Evolutionary conservation across 2,113 vertebrate genomes (phyloP).

Genomic region (Pteronura brasiliensis): DNA sequence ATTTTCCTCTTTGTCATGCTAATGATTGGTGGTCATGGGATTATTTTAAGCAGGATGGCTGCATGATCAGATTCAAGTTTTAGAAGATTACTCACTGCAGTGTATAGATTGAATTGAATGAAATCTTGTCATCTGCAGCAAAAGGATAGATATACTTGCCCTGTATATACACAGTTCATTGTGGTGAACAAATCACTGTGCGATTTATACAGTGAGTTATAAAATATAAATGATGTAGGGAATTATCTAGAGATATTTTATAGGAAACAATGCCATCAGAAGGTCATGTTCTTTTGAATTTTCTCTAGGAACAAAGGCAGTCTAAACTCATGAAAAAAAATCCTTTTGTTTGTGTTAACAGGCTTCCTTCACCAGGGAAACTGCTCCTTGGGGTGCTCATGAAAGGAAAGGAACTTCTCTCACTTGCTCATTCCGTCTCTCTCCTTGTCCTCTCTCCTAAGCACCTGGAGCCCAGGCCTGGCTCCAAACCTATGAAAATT

Average conservation of each 20-base stretch:
- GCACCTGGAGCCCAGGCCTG: background rate
- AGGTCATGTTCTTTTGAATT: background rate
- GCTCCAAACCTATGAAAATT: background rate
- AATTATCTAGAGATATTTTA: background rate
- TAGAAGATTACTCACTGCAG: background rate
- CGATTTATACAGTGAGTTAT: background rate
- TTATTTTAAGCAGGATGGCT: background rate
- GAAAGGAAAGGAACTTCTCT: background rate
- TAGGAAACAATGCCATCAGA: background rate
- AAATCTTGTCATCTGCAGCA: background rate
- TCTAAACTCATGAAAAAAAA: background rate
- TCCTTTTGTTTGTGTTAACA: conserved; percentile 53
- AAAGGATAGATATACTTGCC: background rate
- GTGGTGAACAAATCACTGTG: background rate
- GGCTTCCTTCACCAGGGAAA: conserved; percentile 59
- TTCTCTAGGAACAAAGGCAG: background rate
- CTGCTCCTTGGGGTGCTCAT: background rate
- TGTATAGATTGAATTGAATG: background rate
- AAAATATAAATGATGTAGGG: background rate
- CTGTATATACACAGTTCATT: background rate
- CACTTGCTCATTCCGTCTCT: background rate
- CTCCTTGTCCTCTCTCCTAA: rapidly evolving
- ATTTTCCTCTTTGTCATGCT: background rate
- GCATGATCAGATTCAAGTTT: background rate
- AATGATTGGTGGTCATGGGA: background rate